Conservation (phyloP, 2,113 vertebrate genomes). For the Pimephales promelas region DNA sequence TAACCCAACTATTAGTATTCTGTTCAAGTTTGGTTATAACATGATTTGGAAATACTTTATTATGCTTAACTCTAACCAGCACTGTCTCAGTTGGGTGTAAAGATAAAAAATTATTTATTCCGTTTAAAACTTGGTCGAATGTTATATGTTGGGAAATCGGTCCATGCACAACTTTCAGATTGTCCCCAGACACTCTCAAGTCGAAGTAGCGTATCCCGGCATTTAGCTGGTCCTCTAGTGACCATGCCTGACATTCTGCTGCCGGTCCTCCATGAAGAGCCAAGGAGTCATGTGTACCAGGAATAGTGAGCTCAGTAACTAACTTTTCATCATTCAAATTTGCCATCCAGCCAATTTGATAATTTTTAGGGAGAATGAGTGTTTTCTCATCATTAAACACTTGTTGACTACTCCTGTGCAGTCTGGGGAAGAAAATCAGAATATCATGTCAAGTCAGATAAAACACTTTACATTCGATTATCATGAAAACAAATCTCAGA, state of each 20-base stretch:
- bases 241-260: conserved; percentile 72
- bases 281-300: conserved; percentile 80
- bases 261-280: conserved; percentile 68
- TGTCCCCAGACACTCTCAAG: conserved; percentile 64
- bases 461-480: no score
- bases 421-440: not conserved
- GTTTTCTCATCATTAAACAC: no score
- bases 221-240: conserved; percentile 71
- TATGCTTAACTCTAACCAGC: no score
- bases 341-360: conserved; percentile 69
- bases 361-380: no score
- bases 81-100: no score
- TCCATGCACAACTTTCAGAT: conserved; percentile 73
- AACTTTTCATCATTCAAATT: conserved; percentile 53
- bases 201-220: conserved; percentile 76
- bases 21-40: no score
- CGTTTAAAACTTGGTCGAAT: no score
- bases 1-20: no score
- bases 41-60: no score
- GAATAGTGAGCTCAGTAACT: conserved; percentile 74
- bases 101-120: no score
- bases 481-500: no score
- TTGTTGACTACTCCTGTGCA: not conserved
- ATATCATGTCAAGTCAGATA: no score
- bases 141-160: not conserved